Percentiles rank a stretch among this genome's conserved stretches.
Evolutionary conservation across 2,888 invertebrate species (phyloP).

Genomic region (Caenorhabditis sinica): DNA sequence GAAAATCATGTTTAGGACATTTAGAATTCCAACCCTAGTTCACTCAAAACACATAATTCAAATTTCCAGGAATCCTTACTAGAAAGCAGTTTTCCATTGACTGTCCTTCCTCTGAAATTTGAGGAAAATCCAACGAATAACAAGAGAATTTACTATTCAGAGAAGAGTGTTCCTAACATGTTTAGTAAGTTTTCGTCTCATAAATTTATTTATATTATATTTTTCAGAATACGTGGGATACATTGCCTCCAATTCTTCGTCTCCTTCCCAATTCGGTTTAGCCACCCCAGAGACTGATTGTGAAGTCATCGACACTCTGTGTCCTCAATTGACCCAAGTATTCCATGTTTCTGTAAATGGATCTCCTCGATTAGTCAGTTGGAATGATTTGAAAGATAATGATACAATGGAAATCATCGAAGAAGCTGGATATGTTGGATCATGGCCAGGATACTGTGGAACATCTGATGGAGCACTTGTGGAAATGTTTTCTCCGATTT

Average conservation of each 20-base stretch:
- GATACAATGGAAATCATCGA: slow-evolving; percentile 58
- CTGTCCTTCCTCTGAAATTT: slow-evolving; percentile 45
- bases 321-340: slow-evolving; percentile 56
- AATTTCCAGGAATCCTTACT: slow-evolving; percentile 11
- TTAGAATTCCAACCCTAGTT: not conserved
- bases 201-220: no score
- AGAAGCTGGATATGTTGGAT: slow-evolving; percentile 59
- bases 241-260: slow-evolving; percentile 6
- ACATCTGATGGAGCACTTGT: slow-evolving; percentile 59
- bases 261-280: slow-evolving; percentile 35
- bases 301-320: slow-evolving; percentile 61
- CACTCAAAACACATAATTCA: no score
- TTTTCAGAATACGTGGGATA: slow-evolving; percentile 33
- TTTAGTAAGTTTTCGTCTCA: slow-evolving; percentile 16
- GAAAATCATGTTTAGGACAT: not conserved
- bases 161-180: slow-evolving; percentile 24
- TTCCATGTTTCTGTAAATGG: slow-evolving; percentile 56
- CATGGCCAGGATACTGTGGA: slow-evolving; percentile 68
- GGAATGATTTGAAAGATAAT: slow-evolving; percentile 45
- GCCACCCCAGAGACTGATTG: slow-evolving; percentile 57
- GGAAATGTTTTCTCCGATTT: slow-evolving; percentile 57
- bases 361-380: slow-evolving; percentile 42
- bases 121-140: slow-evolving; percentile 28
- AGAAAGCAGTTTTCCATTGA: slow-evolving; percentile 55
- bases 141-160: slow-evolving; percentile 43